Evolutionary conservation across 2,113 vertebrate genomes (phyloP).

Genomic region (Rhinopomastus cyanomelas): DNA sequence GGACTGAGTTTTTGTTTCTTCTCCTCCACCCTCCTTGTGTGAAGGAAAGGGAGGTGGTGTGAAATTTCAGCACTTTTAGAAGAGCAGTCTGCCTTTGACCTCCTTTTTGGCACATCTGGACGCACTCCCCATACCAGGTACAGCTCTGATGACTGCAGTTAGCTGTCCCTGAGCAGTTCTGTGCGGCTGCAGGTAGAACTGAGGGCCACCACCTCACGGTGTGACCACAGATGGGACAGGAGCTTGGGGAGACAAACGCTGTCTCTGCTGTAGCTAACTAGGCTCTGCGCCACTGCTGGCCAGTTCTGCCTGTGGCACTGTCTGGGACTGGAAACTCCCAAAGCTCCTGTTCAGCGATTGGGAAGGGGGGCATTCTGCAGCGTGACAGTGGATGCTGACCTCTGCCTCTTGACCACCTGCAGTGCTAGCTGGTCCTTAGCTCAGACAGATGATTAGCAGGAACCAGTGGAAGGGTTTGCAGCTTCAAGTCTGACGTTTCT

Average conservation of each 20-base stretch:
- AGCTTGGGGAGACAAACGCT: background rate
- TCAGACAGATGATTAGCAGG: background rate
- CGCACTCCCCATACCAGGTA: background rate
- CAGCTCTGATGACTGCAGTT: background rate
- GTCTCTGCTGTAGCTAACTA: background rate
- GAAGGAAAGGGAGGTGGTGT: background rate
- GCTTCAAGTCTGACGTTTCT: background rate
- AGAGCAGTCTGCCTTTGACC: background rate
- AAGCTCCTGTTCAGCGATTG: background rate
- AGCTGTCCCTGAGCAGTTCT: background rate
- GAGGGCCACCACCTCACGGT: background rate
- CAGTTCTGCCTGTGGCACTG: background rate
- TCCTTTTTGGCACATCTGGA: background rate
- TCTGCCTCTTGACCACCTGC: background rate
- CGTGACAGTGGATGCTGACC: background rate
- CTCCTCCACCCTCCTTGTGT: background rate
- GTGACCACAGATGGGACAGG: background rate
- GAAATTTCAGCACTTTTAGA: background rate
- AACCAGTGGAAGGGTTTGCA: background rate
- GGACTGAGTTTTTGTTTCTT: background rate
- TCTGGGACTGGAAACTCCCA: background rate
- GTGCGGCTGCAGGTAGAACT: background rate
- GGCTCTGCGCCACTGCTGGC: rapidly evolving
- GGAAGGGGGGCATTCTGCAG: background rate
- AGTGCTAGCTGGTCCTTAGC: background rate